Evolutionary conservation across 2,797 vertebrate genomes (phyloP).

Genomic region (Syngnathus acus): DNA sequence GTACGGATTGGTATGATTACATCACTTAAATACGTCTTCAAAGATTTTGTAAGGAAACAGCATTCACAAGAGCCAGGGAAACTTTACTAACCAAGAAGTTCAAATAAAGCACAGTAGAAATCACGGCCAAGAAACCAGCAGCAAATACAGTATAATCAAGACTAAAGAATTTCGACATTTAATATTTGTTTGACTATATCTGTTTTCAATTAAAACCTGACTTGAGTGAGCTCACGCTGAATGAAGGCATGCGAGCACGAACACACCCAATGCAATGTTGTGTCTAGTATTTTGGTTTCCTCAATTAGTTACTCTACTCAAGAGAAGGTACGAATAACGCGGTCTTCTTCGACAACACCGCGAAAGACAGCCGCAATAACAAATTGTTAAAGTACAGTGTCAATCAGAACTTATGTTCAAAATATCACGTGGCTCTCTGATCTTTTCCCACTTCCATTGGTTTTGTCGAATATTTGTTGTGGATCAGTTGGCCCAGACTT

Average conservation of each 20-base stretch:
- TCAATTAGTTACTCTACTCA: no score
- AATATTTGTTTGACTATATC: neutral
- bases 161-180: neutral
- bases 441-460: conserved; percentile 10
- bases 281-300: neutral
- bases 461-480: conserved; percentile 1
- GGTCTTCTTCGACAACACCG: no score
- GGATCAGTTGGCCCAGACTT: conserved; percentile 17
- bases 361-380: no score
- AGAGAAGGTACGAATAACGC: no score
- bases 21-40: neutral
- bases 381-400: no score
- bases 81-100: neutral
- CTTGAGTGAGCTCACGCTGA: neutral
- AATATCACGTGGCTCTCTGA: neutral
- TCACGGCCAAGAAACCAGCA: neutral
- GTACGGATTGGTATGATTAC: neutral
- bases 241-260: neutral
- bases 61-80: neutral
- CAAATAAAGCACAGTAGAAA: neutral
- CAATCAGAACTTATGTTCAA: no score
- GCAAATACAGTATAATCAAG: neutral
- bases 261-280: neutral
- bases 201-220: neutral
- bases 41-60: neutral